These are phyloP conservation scores for Thecophora atra DNA, from an alignment of 2,888 invertebrate species.

Conservation along the genomic window DNA sequence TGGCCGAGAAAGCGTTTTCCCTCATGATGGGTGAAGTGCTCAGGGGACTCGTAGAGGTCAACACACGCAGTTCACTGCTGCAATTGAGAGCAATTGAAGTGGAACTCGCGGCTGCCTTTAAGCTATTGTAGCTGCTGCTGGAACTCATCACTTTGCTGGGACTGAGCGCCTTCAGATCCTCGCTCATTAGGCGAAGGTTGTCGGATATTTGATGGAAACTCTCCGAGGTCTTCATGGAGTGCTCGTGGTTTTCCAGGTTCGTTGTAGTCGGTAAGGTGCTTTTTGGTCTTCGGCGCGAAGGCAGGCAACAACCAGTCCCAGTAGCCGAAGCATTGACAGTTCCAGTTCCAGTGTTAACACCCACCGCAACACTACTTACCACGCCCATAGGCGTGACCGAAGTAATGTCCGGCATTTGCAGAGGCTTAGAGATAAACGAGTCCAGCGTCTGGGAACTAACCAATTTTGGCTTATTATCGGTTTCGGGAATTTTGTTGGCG, in stretches of 20 bases:
- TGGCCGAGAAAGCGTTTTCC: conserved; percentile 46
- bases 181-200: conserved; percentile 64
- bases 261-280: conserved; percentile 46
- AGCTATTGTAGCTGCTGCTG: conserved; percentile 53
- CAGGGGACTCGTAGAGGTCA: conserved; percentile 54
- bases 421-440: conserved; percentile 59
- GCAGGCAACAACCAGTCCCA: conserved; percentile 30
- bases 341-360: background rate
- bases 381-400: conserved; percentile 52
- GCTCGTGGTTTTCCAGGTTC: conserved; percentile 55
- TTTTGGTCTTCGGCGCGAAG: conserved; percentile 52
- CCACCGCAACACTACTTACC: conserved; percentile 41
- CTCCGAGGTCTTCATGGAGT: conserved; percentile 62
- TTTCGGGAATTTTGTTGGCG: conserved; percentile 64
- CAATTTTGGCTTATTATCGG: conserved; percentile 56
- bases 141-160: conserved; percentile 55
- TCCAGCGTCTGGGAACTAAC: conserved; percentile 59
- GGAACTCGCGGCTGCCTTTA: conserved; percentile 48
- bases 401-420: conserved; percentile 61
- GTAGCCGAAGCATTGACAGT: background rate
- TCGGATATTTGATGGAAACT: conserved; percentile 66
- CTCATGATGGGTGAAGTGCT: conserved; percentile 53
- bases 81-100: too few species aligned
- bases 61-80: conserved; percentile 52
- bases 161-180: conserved; percentile 63